Evolutionary conservation across 1,140 invertebrate species (phyloP), one percentile per base, ranked within the genome.

Genomic region (Cataglyphis hispanica): DNA sequence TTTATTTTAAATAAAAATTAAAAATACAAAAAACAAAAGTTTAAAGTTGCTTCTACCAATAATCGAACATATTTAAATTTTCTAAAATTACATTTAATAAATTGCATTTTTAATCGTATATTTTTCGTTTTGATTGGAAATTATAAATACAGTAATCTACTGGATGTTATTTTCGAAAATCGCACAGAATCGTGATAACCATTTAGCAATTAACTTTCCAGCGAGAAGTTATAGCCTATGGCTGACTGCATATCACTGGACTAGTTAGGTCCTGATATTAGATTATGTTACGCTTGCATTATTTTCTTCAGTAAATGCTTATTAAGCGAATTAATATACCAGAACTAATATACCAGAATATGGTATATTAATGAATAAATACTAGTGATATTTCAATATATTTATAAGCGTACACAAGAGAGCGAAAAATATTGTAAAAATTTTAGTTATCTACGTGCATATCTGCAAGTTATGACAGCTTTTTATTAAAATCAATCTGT

Each of bases 121-220:
- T 25, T 60, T 61, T 19, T 61, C n/a, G 0, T 50, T 66, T 34
- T 34, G n/a, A 13, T 43, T 16, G 11, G n/a, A 43, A 43, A 60
- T 76, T 25, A 76, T 40, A 61, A 75, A 75, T 60, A 22, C 60
- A 61, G 27, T 40, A 61, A 76, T 7, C 13, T 27, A 61, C 13
- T 11, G 13, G 31, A 37, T 58, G 31, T 75, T 58, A 74, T 27
- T 78, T 37, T 46, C 40, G 16, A 66, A 40, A 46, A 78, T 50
- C 19, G 40, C 31, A 50, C 27, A 67, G 31, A 67, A 25, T 43
- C n/a, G 19, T 53, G 43, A 40, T 50, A 50, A 40, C 60, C 50
- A 78, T 78, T 78, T 78, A 67, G 76, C 63, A 78, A 50, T 78
- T 50, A 78, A 66, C 50, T 67, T 78, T 34, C 19, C 43, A 34